Base-by-base conservation (phyloP, 2,888 invertebrate genomes). In the Agriopis leucophaearia region DNA sequence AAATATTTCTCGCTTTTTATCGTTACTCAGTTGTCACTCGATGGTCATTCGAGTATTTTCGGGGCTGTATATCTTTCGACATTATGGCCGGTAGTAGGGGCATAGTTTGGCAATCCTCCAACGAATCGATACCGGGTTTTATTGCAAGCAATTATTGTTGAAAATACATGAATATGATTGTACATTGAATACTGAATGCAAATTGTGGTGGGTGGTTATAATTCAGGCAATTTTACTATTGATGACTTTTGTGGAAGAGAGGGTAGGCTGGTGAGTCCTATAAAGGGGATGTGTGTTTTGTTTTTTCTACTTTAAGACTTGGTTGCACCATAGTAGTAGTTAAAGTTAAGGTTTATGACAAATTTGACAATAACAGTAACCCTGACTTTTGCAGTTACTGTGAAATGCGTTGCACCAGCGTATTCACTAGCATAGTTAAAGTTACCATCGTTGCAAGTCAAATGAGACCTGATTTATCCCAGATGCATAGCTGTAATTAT, bases 161-260 rank as follows among this genome's bases (percentile, higher is more conserved):
- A 40, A 65, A 71, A 47, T 60, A 71, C 66, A 65, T 57, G 69
- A 57, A 62, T 72, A 65, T 54, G 63, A 42, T 72, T 68, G 69
- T 75, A 74, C 75, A 78, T 75, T 78, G 74, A 75, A 78, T 74
- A 68, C 65, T 61, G 68, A 63, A 59, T 74, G 71, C 58, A 73
- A 69, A 69, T 70, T 66, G 68, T 55, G 67, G 69, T 50, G 52
- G 65, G 45, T 42, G 61, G 61, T 52, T 27, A 51, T 70, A 50
- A 15, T 50, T 57, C 9, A 36, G 51, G 58, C 48, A 51, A 55
- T 69, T 66, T 65, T 52, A n/a, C 44, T 42, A 42, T 55, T 42
- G 52, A 38, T 38, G n/a, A 10, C 1, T 35, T 13, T 48, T 27
- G 18, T 52, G n/a, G 52, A 8, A 15, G 0, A 16, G 54, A 15